Evolutionary conservation across 2,113 vertebrate genomes (phyloP).

Genomic region (Lophochroa leadbeateri): DNA sequence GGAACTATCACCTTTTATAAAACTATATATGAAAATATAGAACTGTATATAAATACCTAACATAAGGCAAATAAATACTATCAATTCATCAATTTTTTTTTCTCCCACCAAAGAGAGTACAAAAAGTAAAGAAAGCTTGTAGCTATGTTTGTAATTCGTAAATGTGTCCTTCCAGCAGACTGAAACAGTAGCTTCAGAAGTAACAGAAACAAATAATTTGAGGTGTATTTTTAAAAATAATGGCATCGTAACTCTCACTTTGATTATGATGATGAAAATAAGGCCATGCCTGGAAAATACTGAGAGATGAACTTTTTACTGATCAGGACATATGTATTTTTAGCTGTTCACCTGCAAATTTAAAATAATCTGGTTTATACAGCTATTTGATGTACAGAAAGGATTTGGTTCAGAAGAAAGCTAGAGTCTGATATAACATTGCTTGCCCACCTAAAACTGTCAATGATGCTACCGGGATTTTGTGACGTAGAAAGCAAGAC

Average conservation of each 20-base stretch:
- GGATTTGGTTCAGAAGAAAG: background rate
- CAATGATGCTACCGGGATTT: background rate
- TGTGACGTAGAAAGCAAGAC: background rate
- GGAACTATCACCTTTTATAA: conserved; percentile 4
- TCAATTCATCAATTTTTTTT: background rate
- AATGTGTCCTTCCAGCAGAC: background rate
- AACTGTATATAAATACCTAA: background rate
- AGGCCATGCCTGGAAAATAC: background rate
- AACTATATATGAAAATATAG: background rate
- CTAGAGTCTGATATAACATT: background rate
- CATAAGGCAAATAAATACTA: background rate
- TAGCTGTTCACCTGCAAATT: background rate
- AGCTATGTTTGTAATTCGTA: background rate
- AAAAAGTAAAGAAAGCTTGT: background rate
- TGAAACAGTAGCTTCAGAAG: background rate
- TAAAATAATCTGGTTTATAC: background rate
- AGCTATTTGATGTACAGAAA: background rate
- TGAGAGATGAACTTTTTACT: background rate
- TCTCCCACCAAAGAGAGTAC: background rate
- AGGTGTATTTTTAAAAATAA: background rate
- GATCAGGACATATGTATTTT: background rate
- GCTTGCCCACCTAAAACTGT: background rate
- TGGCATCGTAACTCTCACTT: background rate
- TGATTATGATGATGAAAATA: background rate
- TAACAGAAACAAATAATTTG: background rate